phyloP scores from a whole-genome alignment of 2,888 invertebrate species.

The Hyposoter didymator region DNA sequence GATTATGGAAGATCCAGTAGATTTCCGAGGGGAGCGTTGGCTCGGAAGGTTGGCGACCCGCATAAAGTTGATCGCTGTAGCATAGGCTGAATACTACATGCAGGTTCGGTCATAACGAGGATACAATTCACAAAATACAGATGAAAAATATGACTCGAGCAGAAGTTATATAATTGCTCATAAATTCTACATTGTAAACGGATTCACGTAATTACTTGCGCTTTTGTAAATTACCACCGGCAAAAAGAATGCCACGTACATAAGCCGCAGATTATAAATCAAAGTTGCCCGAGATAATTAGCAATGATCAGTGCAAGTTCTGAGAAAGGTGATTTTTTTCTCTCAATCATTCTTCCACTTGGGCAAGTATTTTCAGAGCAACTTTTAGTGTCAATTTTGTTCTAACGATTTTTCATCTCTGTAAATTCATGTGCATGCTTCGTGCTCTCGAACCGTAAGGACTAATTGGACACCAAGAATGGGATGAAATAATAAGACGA shows the following conservation, averaged over 20 bases:
- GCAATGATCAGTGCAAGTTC: not conserved
- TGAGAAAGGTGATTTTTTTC: constrained; percentile 6
- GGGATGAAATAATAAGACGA: not conserved
- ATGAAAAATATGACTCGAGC: not conserved
- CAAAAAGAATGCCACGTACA: not conserved
- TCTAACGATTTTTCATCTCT: not conserved
- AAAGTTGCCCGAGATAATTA: constrained; percentile 8
- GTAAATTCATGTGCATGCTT: not conserved
- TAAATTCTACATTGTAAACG: not conserved
- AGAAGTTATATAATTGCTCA: not conserved
- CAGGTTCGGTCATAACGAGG: not conserved
- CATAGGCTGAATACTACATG: not conserved
- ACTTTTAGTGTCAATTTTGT: not conserved
- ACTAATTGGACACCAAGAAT: not conserved
- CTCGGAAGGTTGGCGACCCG: not conserved
- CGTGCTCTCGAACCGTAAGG: not conserved
- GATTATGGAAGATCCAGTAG: not conserved
- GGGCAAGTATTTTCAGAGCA: not conserved
- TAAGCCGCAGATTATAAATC: not conserved
- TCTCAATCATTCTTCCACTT: not conserved
- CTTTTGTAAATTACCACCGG: not conserved
- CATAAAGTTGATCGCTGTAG: not conserved
- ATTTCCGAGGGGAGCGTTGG: not conserved
- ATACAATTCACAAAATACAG: not conserved
- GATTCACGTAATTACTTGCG: not conserved